These are phyloP conservation scores for Tinamus major DNA, from an alignment of 2,797 vertebrate genomes.

Conservation along the genomic window DNA sequence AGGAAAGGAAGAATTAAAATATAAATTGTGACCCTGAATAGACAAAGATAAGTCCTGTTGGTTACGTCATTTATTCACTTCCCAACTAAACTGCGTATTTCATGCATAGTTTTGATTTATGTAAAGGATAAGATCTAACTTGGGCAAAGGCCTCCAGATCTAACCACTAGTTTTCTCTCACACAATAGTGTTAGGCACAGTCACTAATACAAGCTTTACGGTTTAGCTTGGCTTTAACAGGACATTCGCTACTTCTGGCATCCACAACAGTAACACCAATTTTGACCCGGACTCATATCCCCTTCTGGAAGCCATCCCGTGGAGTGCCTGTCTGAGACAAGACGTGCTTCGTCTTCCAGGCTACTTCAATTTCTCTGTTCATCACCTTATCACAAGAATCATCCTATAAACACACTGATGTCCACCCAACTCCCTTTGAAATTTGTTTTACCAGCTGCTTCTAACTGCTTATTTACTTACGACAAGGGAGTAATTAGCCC, in stretches of 20 bases:
- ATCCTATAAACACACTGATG: neutral
- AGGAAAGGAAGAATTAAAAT: neutral
- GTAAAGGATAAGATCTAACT: neutral
- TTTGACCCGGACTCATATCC: neutral
- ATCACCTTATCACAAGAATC: neutral
- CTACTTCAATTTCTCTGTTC: neutral
- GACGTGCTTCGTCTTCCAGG: neutral
- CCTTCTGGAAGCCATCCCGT: neutral
- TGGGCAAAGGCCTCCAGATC: neutral
- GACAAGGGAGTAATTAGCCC: neutral
- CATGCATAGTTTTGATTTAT: neutral
- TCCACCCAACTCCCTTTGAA: neutral
- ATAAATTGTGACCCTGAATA: neutral
- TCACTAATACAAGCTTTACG: neutral
- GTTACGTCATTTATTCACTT: neutral
- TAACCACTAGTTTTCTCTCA: neutral
- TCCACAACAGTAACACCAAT: neutral
- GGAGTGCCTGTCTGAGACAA: constrained; percentile 11
- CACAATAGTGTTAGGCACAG: neutral
- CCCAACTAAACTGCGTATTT: neutral
- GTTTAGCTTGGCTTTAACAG: neutral
- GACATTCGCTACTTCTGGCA: neutral
- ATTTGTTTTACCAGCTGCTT: neutral
- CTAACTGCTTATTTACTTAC: neutral
- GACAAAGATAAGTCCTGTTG: neutral